phyloP scores from a whole-genome alignment of 1,140 invertebrate species.

The Parapsyche elsis region DNA sequence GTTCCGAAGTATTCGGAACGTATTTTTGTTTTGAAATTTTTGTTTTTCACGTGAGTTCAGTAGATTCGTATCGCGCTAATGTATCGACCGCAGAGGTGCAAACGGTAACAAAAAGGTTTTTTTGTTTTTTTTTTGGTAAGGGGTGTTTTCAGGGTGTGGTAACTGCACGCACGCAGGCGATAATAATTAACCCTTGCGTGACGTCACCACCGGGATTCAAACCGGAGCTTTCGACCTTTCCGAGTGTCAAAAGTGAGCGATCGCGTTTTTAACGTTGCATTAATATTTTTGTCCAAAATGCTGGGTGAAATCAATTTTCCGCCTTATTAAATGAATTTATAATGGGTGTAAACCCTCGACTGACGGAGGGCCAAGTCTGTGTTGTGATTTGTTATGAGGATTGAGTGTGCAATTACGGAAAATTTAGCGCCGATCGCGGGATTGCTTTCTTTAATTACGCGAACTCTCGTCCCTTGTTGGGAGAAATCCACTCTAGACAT shows the following conservation, averaged over 20 bases:
- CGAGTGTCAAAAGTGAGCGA: too few relatives aligned
- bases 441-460: conserved; percentile 21
- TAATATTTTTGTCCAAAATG: neutral
- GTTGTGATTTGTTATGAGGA: neutral
- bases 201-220: conserved; percentile 31
- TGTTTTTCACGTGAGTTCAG: too few relatives aligned
- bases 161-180: conserved; percentile 17
- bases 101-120: neutral
- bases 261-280: neutral
- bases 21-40: too few relatives aligned
- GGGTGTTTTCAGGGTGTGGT: neutral
- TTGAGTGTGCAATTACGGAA: neutral
- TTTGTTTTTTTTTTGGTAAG: neutral
- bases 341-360: neutral
- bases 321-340: neutral
- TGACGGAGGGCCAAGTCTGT: neutral
- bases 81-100: conserved; percentile 30
- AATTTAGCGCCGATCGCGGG: neutral
- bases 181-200: conserved; percentile 30
- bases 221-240: conserved; percentile 3
- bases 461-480: neutral
- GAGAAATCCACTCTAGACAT: conserved; percentile 9
- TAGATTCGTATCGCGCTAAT: neutral
- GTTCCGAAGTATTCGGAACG: too few relatives aligned
- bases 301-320: neutral